These are phyloP conservation scores for Leguminivora glycinivorella DNA, from an alignment of 1,140 invertebrate species.

Conservation along the genomic window DNA sequence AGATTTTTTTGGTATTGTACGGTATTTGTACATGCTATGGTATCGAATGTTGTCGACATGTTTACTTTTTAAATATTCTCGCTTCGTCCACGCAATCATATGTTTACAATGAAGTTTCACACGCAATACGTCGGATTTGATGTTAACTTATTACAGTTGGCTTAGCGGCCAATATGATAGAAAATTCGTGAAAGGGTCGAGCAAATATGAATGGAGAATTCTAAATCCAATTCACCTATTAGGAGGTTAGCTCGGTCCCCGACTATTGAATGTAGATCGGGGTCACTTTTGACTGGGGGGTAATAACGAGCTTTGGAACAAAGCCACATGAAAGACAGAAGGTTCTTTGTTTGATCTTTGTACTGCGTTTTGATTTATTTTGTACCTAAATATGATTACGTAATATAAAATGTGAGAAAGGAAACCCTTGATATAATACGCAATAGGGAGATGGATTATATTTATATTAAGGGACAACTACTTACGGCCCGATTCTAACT, in stretches of 20 bases:
- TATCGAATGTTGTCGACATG: constrained; percentile 24
- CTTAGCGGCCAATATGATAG: background rate
- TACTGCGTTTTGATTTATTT: constrained; percentile 30
- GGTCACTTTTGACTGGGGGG: background rate
- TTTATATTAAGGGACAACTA: too few species aligned
- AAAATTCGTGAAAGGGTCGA: background rate
- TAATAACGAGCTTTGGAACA: constrained; percentile 5
- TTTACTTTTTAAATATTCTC: constrained; percentile 18
- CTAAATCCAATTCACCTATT: background rate
- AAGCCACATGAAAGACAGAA: constrained; percentile 27
- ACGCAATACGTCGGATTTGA: background rate
- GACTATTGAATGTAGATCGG: background rate
- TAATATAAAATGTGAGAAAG: constrained; percentile 18
- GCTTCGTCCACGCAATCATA: constrained; percentile 18
- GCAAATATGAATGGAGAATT: background rate
- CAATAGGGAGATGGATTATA: constrained; percentile 11
- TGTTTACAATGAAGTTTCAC: constrained; percentile 11
- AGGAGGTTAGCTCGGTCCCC: constrained; percentile 1
- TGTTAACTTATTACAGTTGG: constrained; percentile 3
- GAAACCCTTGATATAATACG: constrained; percentile 3
- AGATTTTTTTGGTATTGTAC: background rate
- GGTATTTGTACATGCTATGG: background rate
- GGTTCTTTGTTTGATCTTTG: constrained; percentile 25
- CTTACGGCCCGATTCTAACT: too few species aligned
- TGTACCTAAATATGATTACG: constrained; percentile 31